Base-by-base conservation (phyloP, 2,113 vertebrate genomes). In the Ciconia stormi region DNA sequence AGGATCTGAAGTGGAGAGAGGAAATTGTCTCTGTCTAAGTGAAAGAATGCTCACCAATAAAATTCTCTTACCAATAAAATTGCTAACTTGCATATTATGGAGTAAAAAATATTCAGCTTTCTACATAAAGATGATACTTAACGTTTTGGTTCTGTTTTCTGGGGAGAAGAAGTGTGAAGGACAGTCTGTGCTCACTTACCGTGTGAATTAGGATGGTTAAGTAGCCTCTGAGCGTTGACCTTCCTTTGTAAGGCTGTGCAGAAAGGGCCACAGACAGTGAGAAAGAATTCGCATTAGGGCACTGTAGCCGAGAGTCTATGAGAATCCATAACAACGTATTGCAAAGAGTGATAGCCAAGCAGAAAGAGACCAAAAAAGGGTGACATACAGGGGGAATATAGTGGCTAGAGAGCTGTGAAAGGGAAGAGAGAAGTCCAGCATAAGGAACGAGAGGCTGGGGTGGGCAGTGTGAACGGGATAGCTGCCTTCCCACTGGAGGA, bases 321-420 rank as follows among this genome's bases (percentile, higher is more conserved):
- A 79, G 55, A 86, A 44, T 55, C 12, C 34, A 70, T 34, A 88
- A 18, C 3, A 52, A 3, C 21, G 4, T 53, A 6, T 66, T 85
- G 40, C 27, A 29, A 69, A 78, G n/a, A 73, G 14, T 30, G 40
- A 77, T 59, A 67, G n/a, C 18, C 81, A 69, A 63, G 29, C 49
- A 78, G 63, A 78, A 77, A 40, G 27, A 77, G 25, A 46, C 15
- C 9, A 4, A 77, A 55, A 59, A 81, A 16, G 1, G 3, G 4
- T 1, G 2, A 30, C 0, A 1, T 29, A 58, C 22, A 71, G 25
- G 30, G 50, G 62, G 22, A 36, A 27, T 38, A 11, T 3, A 20
- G 49, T 55, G 38, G 9, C 16, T 72, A 46, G 44, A 63, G 52
- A 67, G 14, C 38, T 80, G 21, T 71, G 71, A 82, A 67, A 44